Base-by-base conservation (phyloP, 2,113 vertebrate genomes). In the Martes martes region DNA sequence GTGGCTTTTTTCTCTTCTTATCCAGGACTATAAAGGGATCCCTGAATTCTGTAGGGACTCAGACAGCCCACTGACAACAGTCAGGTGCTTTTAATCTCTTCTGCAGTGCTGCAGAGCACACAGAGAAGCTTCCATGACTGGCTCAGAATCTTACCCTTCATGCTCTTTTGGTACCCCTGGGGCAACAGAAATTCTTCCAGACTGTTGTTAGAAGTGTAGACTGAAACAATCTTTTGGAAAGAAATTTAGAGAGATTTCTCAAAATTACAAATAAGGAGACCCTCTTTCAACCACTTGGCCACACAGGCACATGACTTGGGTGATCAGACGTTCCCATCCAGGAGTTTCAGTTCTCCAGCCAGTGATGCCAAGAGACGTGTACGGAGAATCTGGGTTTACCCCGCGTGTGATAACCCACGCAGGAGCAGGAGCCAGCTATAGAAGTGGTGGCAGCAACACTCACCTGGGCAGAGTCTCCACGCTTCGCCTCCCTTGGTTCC, bases 171-270 rank as follows among this genome's bases (percentile, higher is more conserved):
- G n/a, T 52, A 78, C 7, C 61, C 57, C 39, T 61, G 42, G 39
- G 57, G 11, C 31, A 65, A 59, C 16, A 67, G 59, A 78, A n/a
- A 94, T 67, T 74, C 36, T 89, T 55, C 47, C 21, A 19, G 59
- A 42, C 28, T 59, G 16, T 67, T 74, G 21, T 86, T 61, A 71
- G 39, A 67, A 55, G 28, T 57, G 23, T 33, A 23, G 65, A 61
- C 76, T 28, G 76, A 88, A 79, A 63, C 36, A 7, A 36, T 78
- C 59, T 90, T 63, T 73, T 42, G 16, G 33, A 47, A 59, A 26
- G 79, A 79, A 63, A 89, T 42, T 18, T 21, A 83, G 50, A 78
- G 45, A 55, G 39, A 61, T 78, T 74, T 76, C 76, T 82, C 94
- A 85, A 59, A 95, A 47, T n/a, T 47, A 59, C 55, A 28, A 31